A percentile compares a stretch with the other conserved stretches of the same genome.
These are phyloP conservation scores for Pachyrhynchus sulphureomaculatus DNA, from an alignment of 1,140 invertebrate species.

Conservation along the genomic window DNA sequence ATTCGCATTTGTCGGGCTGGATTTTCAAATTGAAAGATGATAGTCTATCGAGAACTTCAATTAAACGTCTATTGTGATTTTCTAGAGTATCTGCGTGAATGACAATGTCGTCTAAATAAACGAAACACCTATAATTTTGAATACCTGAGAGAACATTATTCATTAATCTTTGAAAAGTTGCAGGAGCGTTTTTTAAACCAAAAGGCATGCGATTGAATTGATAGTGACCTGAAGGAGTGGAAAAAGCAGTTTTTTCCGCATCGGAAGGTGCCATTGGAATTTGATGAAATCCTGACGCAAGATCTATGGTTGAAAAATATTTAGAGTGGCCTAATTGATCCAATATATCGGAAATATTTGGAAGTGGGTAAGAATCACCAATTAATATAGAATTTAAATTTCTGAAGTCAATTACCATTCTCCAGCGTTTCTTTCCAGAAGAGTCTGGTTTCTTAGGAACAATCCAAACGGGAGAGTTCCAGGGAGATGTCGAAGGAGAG, in stretches of 20 bases:
- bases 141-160: slow-evolving; percentile 48
- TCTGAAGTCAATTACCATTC: slow-evolving; percentile 10
- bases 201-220: slow-evolving; percentile 50
- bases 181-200: slow-evolving; percentile 47
- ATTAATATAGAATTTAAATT: too few relatives aligned
- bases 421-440: slow-evolving; percentile 32
- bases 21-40: slow-evolving; percentile 49
- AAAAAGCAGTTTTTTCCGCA: slow-evolving; percentile 45
- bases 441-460: slow-evolving; percentile 44
- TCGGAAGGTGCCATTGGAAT: slow-evolving; percentile 42
- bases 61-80: slow-evolving; percentile 31
- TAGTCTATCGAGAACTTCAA: slow-evolving; percentile 44
- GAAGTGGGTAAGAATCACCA: slow-evolving; percentile 49
- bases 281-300: slow-evolving; percentile 57
- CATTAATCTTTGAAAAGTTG: slow-evolving; percentile 53
- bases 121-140: slow-evolving; percentile 37
- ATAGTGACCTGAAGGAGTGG: slow-evolving; percentile 46
- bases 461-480: slow-evolving; percentile 39
- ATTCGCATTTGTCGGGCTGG: slow-evolving; percentile 51
- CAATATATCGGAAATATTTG: slow-evolving; percentile 53
- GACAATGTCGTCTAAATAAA: too few relatives aligned
- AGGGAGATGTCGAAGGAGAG: too few relatives aligned
- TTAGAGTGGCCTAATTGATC: slow-evolving; percentile 51
- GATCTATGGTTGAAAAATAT: slow-evolving; percentile 49
- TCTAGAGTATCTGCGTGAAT: neutral